A percentile compares a stretch with the other conserved stretches of the same genome.
Conservation (phyloP, 2,797 vertebrate genomes). For the Chaetophractus vellerosus region DNA sequence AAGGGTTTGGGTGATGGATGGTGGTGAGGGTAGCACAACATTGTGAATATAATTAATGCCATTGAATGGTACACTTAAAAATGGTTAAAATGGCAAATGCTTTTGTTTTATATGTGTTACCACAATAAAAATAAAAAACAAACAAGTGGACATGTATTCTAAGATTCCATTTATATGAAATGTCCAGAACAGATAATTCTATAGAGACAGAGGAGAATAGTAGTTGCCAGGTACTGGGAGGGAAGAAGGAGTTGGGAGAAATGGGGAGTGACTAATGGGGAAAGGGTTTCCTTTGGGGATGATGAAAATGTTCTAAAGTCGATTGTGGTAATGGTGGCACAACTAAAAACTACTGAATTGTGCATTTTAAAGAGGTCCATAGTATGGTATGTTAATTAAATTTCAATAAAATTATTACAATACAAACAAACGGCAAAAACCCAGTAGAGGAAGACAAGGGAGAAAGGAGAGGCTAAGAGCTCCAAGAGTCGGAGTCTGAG, state of each 20-base stretch:
- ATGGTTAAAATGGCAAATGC: too few species aligned
- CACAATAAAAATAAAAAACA: neutral
- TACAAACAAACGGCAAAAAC: neutral
- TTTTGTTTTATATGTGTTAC: too few species aligned
- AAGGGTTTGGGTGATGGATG: too few species aligned
- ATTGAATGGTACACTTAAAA: too few species aligned
- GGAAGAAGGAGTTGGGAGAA: neutral
- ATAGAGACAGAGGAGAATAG: neutral
- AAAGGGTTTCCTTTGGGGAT: neutral
- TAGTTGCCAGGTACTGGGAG: too few species aligned
- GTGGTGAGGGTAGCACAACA: too few species aligned
- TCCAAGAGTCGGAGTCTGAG: neutral
- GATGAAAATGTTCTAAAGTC: neutral
- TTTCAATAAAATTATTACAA: neutral
- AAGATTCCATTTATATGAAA: neutral
- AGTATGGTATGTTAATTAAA: neutral
- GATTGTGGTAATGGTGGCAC: neutral
- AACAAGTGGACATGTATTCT: neutral
- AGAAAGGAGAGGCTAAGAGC: neutral
- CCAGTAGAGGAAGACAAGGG: neutral
- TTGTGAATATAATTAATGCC: too few species aligned
- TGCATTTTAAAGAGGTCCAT: neutral
- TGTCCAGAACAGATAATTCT: neutral
- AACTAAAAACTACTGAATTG: neutral
- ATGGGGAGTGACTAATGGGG: neutral